Evolutionary conservation across 2,888 invertebrate species (phyloP), one percentile per base, ranked within the genome.

Genomic region (Andrena chrysosceles): DNA sequence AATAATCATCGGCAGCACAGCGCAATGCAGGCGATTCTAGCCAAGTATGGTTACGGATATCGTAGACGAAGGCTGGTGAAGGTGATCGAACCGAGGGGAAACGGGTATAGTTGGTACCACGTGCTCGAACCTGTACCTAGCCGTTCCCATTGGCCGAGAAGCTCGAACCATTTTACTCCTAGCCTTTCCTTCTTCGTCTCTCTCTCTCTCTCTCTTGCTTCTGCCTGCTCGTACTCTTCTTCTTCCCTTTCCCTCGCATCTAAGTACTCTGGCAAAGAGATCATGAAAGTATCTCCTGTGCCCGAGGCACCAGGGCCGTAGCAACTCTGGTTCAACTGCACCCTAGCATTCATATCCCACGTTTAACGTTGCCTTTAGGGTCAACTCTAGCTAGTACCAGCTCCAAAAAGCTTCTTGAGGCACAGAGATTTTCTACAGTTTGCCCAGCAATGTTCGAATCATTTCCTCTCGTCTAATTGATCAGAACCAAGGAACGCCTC

Each of bases 1-100:
- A 59, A 71, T 31, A 35, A 73, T 10, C 13, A 4, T 29, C 23
- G 29, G 16, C n/a, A 13, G 33, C 10, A 2, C 0, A n/a, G 31
- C 16, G 33, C 26, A 20, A 16, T n/a, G 29, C 26, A 6, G 10
- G 59, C 64, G 62, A 66, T 79, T 81, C 69, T 72, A 70, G 67
- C 84, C 68, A 23, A 20, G 56, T 86, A 77, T 70, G 70, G 60
- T 73, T 23, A 8, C 42, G 63, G 31, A 10, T 23, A 23, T 26
- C 23, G 42, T 81, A 87, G 84, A 79, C 79, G 84, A 81, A 81
- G 80, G 60, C 67, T 56, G 79, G 78, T 70, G 87, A 89, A 87
- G 87, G 88, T 77, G 83, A 83, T 87, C 84, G 77, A 74, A 82
- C 77, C 70, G 23, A 16, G 33, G 64, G 49, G 62, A 64, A 76